A percentile compares a stretch with the other conserved stretches of the same genome.
Conservation (phyloP, 2,888 invertebrate genomes). For the Pandemis heparana region DNA sequence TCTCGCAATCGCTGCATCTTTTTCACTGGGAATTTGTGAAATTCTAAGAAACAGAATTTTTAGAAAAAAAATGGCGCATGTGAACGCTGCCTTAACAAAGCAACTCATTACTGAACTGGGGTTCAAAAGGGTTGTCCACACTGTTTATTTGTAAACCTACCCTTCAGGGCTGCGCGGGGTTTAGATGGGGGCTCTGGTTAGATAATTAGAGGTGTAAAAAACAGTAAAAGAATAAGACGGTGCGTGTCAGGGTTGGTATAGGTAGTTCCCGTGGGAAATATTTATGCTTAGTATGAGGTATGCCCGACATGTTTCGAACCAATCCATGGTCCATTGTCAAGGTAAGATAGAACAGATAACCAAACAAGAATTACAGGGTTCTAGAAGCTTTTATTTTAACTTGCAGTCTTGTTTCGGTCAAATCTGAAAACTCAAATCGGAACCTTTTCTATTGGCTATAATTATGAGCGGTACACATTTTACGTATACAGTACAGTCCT, state of each 20-base stretch:
- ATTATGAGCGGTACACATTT: too few relatives aligned
- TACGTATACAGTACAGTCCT: too few relatives aligned
- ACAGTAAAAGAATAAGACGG: constrained; percentile 6
- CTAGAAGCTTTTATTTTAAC: too few relatives aligned
- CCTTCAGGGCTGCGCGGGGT: constrained; percentile 41
- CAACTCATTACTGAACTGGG: constrained; percentile 60
- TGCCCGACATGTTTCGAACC: too few relatives aligned
- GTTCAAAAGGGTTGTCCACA: constrained; percentile 56
- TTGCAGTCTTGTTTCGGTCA: too few relatives aligned
- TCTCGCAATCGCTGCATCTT: constrained; percentile 22
- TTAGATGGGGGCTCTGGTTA: constrained; percentile 30
- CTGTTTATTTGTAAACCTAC: constrained; percentile 61
- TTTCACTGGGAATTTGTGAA: constrained; percentile 31
- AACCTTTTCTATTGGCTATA: too few relatives aligned
- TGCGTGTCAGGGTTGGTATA: constrained; percentile 15
- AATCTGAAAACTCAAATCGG: too few relatives aligned
- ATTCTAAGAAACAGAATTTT: constrained; percentile 34
- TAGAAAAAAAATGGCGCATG: constrained; percentile 41
- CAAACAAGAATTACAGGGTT: too few relatives aligned
- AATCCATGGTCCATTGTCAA: too few relatives aligned
- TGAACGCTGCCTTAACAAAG: constrained; percentile 42
- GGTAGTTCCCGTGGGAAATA: too few relatives aligned
- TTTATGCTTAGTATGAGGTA: neutral
- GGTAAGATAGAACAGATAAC: too few relatives aligned
- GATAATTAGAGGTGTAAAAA: constrained; percentile 39